Base-by-base conservation (phyloP, 2,797 vertebrate genomes). In the Amphiprion clarkii region DNA sequence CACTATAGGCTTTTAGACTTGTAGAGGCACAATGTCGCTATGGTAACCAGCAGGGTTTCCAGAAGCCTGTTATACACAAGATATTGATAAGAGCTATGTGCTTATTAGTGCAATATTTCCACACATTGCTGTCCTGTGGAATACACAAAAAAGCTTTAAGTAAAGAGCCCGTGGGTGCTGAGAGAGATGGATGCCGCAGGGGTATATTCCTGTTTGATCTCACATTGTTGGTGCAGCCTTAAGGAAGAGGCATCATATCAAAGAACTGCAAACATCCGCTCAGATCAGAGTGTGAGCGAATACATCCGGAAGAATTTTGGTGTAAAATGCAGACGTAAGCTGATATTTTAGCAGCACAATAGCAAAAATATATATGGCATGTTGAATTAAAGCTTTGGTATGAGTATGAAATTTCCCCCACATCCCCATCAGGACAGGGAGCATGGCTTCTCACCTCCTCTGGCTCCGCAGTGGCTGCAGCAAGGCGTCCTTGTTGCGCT, bases 381-480 rank as follows among this genome's bases (percentile, higher is more conserved):
- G 23, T 71, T 58, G 9, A 71, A 56, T 36, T 72, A 12, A 68
- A 80, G 73, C 27, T 54, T 23, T 70, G 9, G 64, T 54, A 9
- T 8, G 12, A 31, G 31, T 25, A 14, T 42, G 17, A 46, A 1
- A 58, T 73, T 40, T 55, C 4, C 9, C 9, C 36, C 19, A 56
- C 42, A 59, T 57, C 29, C 8, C 52, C 25, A 23, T 51, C 0
- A 56, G 56, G 63, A 74, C 1, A 31, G 23, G 71, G 17, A 36
- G 25, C 10, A 17, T 58, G 40, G 40, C 29, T 9, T 74, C 96
- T 95, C 90, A 99, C 98, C 97, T 99, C 98, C 86, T 99, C 96
- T 27, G 95, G 97, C 86, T 99, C 98, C 61, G 98, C 97, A 0
- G 98, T 99, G 78, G 96, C 96, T 54, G 98, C 97, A 61, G 98